Base-by-base conservation (phyloP, 1,140 invertebrate species). In the Medauroidea extradentata region DNA sequence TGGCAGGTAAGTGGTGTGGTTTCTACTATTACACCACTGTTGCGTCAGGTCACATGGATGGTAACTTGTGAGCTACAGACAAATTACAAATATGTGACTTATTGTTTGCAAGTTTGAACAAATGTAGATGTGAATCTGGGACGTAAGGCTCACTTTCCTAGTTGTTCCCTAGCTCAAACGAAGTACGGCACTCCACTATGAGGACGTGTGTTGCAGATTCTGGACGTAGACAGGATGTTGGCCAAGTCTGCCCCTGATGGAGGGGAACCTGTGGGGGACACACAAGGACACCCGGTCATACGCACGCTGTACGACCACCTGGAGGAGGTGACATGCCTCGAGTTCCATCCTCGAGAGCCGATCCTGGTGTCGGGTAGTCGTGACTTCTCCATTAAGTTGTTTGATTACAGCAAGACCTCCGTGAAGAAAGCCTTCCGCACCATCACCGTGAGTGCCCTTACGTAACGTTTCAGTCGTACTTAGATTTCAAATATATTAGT, bases 281-380 rank as follows among this genome's bases (percentile, higher is more conserved):
- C 92, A 64, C 91, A 96, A 69, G 93, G 93, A 0, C 96, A 99
- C 80, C 97, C 97, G 1, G 96, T 99, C 27, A 99, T 99, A 63
- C 81, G 96, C 58, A 99, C 97, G 5, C 77, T 99, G n/a, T 99
- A 99, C 72, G 97, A 99, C 76, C 96, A 99, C 73, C 85, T 93
- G 46, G 95, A 97, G 77, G 97, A 99, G 81, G 96, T 99, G 0
- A 97, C 94, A 0, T 93, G 90, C 66, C 74, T 99, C 18, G 94
- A 97, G 67, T 99, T 99, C 78, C 97, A 99, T 78, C 97, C 97
- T 0, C 83, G 85, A 44, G 90, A 93, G 67, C 91, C 94, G 61
- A 89, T 99, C 66, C 79, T 99, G 19, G 90, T 91, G 0, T 98
- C 95, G 7, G 97, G 96, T 0, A 95, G 93, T 41, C 83, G 88